Evolutionary conservation across 2,888 invertebrate genomes (phyloP), one percentile per base, ranked within the genome.

Genomic region (Atethmia centrago): DNA sequence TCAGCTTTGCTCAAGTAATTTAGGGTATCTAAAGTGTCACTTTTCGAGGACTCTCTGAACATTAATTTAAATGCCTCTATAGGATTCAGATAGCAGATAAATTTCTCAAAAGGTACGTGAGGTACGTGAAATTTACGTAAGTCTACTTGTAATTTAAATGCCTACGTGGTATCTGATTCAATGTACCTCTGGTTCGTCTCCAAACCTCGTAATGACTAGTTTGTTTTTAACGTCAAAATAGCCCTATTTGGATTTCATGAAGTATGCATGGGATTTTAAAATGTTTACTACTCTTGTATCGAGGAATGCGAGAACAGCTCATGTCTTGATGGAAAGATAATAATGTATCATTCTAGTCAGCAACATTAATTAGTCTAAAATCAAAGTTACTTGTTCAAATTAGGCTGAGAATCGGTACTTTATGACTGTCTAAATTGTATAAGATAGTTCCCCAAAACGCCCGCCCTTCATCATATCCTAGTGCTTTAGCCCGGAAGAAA

Each of bases 1-100:
- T 65, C 51, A 56, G 45, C 25, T 28, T 40, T 10, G 12, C 31
- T 25, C 25, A 49, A 64, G n/a, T 67, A 59, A 25, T n/a, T 45
- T 55, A 40, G 28, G n/a, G 47, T 66, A 55, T 31, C 16, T 28
- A 68, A 75, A 75, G 31, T 76, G 63, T 59, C 59, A 56, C 75
- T 59, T 63, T 64, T 62, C 19, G 36, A 56, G 75, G 40, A 49
- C 53, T 36, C n/a, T 45, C 51, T 19, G 36, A 65, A 53, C 53
- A 75, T 63, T 67, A 49, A 81, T 58, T 65, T 81, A 81, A 79
- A 82, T 51, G 42, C 28, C 31, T 81, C n/a, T 55, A 58, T 36
- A 49, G 47, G 77, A 75, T 64, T 67, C 59, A 49, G 63, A 42
- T 64, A 14, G 42, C 49, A 49, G 42, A 76, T 76, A 81, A 74